Evolutionary conservation across 2,888 invertebrate species (phyloP), one percentile per base, ranked within the genome.

Genomic region (Eilema sororculum): DNA sequence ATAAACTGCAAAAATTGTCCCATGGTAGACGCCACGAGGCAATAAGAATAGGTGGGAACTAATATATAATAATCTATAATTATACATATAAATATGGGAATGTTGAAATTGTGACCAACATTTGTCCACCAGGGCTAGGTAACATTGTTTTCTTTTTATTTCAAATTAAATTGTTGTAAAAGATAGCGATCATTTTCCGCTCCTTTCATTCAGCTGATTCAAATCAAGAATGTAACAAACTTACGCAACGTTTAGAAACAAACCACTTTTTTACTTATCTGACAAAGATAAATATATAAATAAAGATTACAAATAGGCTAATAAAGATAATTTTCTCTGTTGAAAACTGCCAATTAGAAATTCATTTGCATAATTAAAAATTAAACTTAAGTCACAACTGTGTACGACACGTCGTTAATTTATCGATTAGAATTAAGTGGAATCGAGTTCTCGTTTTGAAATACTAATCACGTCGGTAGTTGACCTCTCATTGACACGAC

Each of bases 401-500:
- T 46, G 57, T 65, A 72, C 73, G 75, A 72, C 65, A 67, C 62
- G 73, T 74, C 80, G 82, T 79, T 83, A 83, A 77, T 81, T 76
- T 80, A 81, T 79, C 68, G 76, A 74, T 76, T 78, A 74, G 73
- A 78, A 82, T 82, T 78, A 78, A 79, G 78, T 72, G 70, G 84
- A 82, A 84, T 84, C 82, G 82, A 80, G 82, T 79, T 84, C 82
- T 84, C 76, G 70, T 76, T 76, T 79, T 80, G 78, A 82, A 86
- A 82, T 84, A 88, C 80, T 87, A 89, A 89, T 89, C 86, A 89
- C 86, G 84, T 82, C 81, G 80, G 79, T 78, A 86, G 80, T 89
- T 89, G 88, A 89, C 90, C 89, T 85, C 86, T 86, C 87, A 89
- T 90, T 92, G 91, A 91, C 91, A 89, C 90, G 82, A 82, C 82